Evolutionary conservation across 2,888 invertebrate species (phyloP).

Genomic region (Dynastes maya): DNA sequence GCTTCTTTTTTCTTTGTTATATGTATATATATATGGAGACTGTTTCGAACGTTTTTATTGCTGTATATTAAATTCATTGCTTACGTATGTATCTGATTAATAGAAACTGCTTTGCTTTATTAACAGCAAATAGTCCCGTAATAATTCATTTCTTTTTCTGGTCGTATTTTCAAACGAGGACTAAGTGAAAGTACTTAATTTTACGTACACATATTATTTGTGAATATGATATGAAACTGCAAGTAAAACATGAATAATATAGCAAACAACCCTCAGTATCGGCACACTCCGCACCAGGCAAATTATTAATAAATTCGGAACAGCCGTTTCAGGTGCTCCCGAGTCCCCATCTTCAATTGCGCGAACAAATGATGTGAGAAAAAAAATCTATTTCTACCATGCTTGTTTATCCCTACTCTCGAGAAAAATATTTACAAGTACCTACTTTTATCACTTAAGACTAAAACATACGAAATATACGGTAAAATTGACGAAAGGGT

Average conservation of each 20-base stretch:
- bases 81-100: neutral
- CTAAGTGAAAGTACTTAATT: slow-evolving; percentile 10
- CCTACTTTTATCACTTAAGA: too few species aligned
- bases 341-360: too few species aligned
- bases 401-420: too few species aligned
- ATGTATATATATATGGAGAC: neutral
- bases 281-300: too few species aligned
- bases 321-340: too few species aligned
- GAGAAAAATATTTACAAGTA: too few species aligned
- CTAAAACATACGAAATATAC: too few species aligned
- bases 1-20: neutral
- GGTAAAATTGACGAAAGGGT: too few species aligned
- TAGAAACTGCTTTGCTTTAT: slow-evolving; percentile 2
- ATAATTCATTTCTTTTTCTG: neutral
- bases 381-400: too few species aligned
- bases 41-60: neutral
- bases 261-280: too few species aligned
- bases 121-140: neutral
- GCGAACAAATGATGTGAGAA: too few species aligned
- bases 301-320: too few species aligned
- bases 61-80: neutral
- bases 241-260: neutral
- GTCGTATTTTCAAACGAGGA: neutral
- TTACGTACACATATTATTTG: neutral
- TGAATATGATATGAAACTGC: neutral